phyloP scores from a whole-genome alignment of 2,797 vertebrate genomes.

The Taeniopygia guttata region DNA sequence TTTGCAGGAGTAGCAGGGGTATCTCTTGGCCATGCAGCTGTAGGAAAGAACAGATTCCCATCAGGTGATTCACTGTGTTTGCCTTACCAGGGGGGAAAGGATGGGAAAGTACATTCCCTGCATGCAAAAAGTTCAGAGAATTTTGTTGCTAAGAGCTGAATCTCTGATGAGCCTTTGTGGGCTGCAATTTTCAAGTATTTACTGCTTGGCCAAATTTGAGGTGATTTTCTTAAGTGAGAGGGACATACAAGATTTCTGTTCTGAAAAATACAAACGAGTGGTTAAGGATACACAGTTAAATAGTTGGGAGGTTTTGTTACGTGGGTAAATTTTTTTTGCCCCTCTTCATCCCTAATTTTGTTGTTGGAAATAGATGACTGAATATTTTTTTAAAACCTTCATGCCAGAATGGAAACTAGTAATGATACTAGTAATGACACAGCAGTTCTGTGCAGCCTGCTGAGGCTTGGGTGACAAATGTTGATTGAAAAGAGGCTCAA shows the following conservation, averaged over 20 bases:
- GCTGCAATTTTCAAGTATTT: neutral
- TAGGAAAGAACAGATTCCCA: neutral
- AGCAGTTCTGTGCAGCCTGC: neutral
- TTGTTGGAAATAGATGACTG: neutral
- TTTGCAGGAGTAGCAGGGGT: neutral
- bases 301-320: neutral
- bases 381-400: neutral
- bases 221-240: neutral
- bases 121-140: neutral
- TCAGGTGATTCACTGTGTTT: neutral
- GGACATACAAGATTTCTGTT: neutral
- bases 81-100: neutral
- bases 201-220: neutral
- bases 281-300: neutral
- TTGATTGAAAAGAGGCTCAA: neutral
- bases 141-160: neutral
- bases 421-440: neutral
- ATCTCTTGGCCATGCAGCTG: fast-evolving
- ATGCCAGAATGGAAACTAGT: neutral
- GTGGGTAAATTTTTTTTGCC: neutral
- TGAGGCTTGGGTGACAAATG: neutral
- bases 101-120: neutral
- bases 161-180: neutral
- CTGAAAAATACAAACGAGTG: neutral
- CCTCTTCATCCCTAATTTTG: neutral